A percentile compares a stretch with the other conserved stretches of the same genome.
These are phyloP conservation scores for Megalops atlanticus DNA, from an alignment of 2,113 vertebrate genomes.

Conservation along the genomic window DNA sequence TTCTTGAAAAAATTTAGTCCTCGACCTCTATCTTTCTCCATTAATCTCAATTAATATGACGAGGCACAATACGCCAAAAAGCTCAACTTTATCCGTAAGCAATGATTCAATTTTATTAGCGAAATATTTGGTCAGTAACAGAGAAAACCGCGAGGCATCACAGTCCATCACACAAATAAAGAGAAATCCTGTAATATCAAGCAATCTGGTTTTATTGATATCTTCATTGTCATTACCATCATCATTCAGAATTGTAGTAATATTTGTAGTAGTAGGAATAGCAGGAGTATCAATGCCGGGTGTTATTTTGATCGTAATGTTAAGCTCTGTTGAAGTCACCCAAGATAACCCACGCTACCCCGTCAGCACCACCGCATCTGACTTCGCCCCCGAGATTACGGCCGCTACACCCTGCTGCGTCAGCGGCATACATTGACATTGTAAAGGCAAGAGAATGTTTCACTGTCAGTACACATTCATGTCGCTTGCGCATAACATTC, in stretches of 20 bases:
- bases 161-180: background rate
- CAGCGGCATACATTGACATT: background rate
- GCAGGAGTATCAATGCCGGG: background rate
- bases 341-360: background rate
- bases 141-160: too few species aligned
- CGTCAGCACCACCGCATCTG: background rate
- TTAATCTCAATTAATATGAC: too few species aligned
- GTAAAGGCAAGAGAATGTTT: too few species aligned
- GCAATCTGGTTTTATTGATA: slow-evolving; percentile 58
- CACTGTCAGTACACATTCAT: slow-evolving; percentile 32
- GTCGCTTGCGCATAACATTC: slow-evolving; percentile 23
- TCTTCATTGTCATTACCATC: slow-evolving; percentile 38
- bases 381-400: background rate
- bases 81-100: too few species aligned
- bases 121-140: too few species aligned
- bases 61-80: too few species aligned
- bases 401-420: background rate
- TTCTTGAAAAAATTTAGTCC: too few species aligned
- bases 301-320: background rate
- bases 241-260: slow-evolving; percentile 36
- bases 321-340: background rate
- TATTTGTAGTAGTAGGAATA: slow-evolving; percentile 21
- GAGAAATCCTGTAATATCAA: slow-evolving; percentile 15
- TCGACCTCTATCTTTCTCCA: too few species aligned
- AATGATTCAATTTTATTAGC: too few species aligned